Conservation (phyloP, 2,113 vertebrate genomes). For the Brevimyrus niger region DNA sequence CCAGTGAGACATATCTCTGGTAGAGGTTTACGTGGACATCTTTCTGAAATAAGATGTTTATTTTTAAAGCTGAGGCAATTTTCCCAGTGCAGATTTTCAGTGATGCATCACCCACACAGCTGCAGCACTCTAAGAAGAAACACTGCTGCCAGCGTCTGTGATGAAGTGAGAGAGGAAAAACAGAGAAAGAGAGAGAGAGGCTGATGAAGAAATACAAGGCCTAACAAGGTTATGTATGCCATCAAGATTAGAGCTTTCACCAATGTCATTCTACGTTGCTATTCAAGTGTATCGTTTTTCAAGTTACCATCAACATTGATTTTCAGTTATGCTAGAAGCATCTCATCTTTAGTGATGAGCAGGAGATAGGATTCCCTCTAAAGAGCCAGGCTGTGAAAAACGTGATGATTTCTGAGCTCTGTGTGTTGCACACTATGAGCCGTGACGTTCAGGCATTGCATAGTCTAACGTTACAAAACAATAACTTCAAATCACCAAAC, state of each 20-base stretch:
- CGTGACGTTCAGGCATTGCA: not conserved
- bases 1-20: not conserved
- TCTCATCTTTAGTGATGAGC: not conserved
- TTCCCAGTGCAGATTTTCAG: conserved; percentile 11
- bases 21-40: not conserved
- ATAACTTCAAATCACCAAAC: not conserved
- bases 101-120: not conserved
- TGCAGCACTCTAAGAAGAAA: not conserved
- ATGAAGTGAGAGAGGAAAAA: conserved; percentile 1
- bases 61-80: conserved; percentile 7
- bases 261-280: not conserved
- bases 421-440: not conserved
- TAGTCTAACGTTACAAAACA: not conserved
- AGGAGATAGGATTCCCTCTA: not conserved
- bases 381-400: not conserved
- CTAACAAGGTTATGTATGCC: not conserved
- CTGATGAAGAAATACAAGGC: conserved; percentile 5
- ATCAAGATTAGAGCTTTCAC: not conserved
- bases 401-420: not conserved
- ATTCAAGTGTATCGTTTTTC: not conserved
- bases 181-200: conserved; percentile 2
- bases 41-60: conserved; percentile 9
- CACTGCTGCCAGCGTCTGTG: not conserved
- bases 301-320: not conserved
- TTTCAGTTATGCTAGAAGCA: not conserved